phyloP scores from a whole-genome alignment of 1,140 invertebrate species.

The Sminthurinus signatus region DNA sequence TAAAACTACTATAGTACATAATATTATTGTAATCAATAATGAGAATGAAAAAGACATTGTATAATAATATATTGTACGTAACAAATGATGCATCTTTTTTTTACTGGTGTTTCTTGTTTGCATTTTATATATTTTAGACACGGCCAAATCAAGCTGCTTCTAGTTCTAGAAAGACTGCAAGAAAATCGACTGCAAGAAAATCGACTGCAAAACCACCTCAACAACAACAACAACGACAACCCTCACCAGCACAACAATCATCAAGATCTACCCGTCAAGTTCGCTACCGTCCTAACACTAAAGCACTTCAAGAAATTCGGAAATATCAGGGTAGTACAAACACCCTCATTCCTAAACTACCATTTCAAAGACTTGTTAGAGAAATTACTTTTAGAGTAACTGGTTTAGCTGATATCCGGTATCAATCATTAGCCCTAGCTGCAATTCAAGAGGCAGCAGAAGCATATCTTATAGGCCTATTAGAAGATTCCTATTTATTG shows the following conservation, averaged over 20 bases:
- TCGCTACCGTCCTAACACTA: background rate
- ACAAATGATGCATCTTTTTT: no score
- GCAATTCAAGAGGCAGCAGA: conserved; percentile 79
- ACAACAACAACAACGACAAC: background rate
- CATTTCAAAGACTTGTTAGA: conserved; percentile 54
- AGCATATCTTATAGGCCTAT: conserved; percentile 68
- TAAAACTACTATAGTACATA: no score
- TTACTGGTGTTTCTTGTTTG: no score
- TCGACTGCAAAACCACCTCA: background rate
- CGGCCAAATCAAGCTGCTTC: no score
- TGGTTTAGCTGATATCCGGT: conserved; percentile 51
- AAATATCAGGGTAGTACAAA: conserved; percentile 48
- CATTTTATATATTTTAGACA: no score
- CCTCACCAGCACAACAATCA: background rate
- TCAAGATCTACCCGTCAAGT: no score
- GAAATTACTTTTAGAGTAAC: conserved; percentile 56
- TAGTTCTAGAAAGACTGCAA: background rate
- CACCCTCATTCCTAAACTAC: conserved; percentile 53
- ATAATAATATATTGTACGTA: no score
- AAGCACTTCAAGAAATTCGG: conserved; percentile 52
- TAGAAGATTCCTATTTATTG: conserved; percentile 64
- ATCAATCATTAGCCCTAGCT: conserved; percentile 52
- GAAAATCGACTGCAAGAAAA: conserved; percentile 1
- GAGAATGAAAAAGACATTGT: no score
- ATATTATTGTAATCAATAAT: no score